phyloP scores from a whole-genome alignment of 2,797 vertebrate genomes.

The Cryptoprocta ferox region DNA sequence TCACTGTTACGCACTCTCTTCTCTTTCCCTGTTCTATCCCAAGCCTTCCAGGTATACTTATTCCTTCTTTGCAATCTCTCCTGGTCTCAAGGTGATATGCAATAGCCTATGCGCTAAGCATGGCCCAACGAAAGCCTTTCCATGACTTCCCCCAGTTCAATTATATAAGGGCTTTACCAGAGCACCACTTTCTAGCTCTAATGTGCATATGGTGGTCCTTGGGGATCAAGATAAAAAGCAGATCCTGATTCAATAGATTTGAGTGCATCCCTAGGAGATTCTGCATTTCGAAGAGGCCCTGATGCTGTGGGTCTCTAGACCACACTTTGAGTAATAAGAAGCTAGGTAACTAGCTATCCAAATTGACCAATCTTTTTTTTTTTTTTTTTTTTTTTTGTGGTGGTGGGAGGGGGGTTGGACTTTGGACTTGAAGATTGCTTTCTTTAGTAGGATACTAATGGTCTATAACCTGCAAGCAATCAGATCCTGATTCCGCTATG shows the following conservation, averaged over 20 bases:
- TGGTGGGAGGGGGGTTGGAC: no score
- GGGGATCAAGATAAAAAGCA: not conserved
- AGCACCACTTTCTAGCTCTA: not conserved
- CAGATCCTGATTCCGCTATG: not conserved
- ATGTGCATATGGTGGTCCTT: not conserved
- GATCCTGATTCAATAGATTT: not conserved
- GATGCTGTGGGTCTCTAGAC: not conserved
- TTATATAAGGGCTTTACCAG: not conserved
- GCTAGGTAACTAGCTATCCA: not conserved
- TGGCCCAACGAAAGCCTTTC: not conserved
- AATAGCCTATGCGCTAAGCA: not conserved
- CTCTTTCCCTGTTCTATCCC: not conserved
- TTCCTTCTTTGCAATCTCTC: not conserved
- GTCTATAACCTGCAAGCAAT: not conserved
- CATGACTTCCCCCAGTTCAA: not conserved
- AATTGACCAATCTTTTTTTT: not conserved
- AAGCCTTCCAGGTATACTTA: not conserved
- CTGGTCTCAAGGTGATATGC: not conserved
- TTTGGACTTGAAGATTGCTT: not conserved
- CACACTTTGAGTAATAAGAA: not conserved
- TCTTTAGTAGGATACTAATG: not conserved
- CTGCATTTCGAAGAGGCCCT: not conserved
- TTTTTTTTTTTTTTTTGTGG: not conserved
- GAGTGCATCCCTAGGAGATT: not conserved
- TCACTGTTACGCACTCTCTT: not conserved